Conservation (phyloP, 2,888 invertebrate genomes). For the Allolobophora icterica region DNA sequence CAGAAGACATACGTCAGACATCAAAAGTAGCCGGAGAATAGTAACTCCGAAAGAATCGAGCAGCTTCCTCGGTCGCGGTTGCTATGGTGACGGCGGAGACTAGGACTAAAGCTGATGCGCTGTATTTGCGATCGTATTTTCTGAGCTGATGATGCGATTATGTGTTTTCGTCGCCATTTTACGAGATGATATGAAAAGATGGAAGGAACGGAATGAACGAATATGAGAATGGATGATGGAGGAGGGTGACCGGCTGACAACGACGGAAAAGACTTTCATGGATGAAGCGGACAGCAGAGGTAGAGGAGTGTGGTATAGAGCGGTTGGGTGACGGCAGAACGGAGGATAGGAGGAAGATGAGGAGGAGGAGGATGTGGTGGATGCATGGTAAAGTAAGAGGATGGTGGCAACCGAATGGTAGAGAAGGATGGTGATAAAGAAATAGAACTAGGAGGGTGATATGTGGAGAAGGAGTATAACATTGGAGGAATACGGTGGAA, state of each 20-base stretch:
- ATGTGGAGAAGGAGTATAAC: background rate
- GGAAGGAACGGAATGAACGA: no score
- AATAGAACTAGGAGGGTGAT: background rate
- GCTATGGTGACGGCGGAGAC: background rate
- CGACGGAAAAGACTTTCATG: background rate
- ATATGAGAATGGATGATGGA: background rate
- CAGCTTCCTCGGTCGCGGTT: background rate
- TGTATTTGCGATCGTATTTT: background rate
- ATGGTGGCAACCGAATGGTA: background rate
- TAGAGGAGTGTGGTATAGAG: background rate
- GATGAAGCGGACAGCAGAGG: background rate
- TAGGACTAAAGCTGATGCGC: background rate
- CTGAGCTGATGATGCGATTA: slow-evolving; percentile 17
- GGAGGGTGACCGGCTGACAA: background rate
- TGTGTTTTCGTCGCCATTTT: background rate
- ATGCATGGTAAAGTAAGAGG: no score
- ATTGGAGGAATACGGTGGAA: no score
- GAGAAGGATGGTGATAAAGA: background rate
- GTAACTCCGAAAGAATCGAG: background rate
- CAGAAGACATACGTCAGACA: background rate
- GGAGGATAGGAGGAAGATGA: background rate
- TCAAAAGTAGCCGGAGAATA: background rate
- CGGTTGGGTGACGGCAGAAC: no score
- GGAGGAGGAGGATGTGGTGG: background rate
- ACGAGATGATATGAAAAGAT: no score